phyloP scores from a whole-genome alignment of 2,797 vertebrate genomes.

The Xenentodon cancila region DNA sequence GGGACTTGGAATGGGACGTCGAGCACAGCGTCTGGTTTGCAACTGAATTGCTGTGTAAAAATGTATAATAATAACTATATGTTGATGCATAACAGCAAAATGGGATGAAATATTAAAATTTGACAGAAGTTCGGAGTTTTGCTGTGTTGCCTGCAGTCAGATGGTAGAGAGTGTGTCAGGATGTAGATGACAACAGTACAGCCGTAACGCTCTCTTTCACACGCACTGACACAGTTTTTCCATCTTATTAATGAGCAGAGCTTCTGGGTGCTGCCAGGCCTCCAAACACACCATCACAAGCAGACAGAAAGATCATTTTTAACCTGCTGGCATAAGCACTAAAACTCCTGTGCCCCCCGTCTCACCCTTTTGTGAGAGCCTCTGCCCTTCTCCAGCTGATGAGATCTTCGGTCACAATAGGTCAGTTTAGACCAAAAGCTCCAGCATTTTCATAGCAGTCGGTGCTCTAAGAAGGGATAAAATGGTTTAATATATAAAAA shows the following conservation, averaged over 20 bases:
- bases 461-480: slow-evolving; percentile 12
- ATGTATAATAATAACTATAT: not conserved
- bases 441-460: slow-evolving; percentile 53
- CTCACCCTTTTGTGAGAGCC: slow-evolving; percentile 8
- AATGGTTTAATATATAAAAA: slow-evolving; percentile 9
- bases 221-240: slow-evolving; percentile 4
- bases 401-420: slow-evolving; percentile 57
- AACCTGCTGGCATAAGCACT: slow-evolving; percentile 84
- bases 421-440: slow-evolving; percentile 56
- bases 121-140: slow-evolving; percentile 42
- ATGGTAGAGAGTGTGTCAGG: slow-evolving; percentile 63
- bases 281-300: slow-evolving; percentile 58
- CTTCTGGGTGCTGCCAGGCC: slow-evolving; percentile 68
- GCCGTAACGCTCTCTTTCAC: slow-evolving; percentile 27
- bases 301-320: slow-evolving; percentile 80
- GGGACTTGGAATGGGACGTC: too few species aligned
- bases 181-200: slow-evolving; percentile 52
- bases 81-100: slow-evolving; percentile 41
- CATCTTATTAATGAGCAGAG: slow-evolving; percentile 61
- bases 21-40: not conserved
- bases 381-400: slow-evolving; percentile 21
- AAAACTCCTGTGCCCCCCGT: slow-evolving; percentile 54
- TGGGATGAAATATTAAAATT: slow-evolving; percentile 55
- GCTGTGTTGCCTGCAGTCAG: slow-evolving; percentile 54
- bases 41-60: not conserved